Base-by-base conservation (phyloP, 2,797 vertebrate species). In the Echeneis naucrates region DNA sequence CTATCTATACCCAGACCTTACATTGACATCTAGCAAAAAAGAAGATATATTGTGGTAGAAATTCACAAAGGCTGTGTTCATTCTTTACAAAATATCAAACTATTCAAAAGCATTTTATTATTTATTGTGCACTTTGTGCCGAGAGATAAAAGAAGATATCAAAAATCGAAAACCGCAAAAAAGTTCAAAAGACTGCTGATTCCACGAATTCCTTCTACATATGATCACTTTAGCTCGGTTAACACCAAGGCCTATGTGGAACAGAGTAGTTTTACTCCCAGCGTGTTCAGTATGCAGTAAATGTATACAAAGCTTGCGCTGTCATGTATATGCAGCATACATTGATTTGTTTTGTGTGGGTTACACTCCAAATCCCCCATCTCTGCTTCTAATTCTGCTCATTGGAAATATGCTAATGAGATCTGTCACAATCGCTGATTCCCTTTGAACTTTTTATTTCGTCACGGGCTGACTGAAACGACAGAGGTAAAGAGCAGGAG, bases 321-420 rank as follows among this genome's bases (percentile, higher is more conserved):
- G 78, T 86, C 71, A 54, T 73, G 51, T 83, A 82, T 63, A 73
- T 73, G 62, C 67, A 72, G 75, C 55, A 61, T 54, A 90, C 93
- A 94, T 87, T 92, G 91, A 92, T 94, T 95, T 92, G 89, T 94
- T 95, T 94, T 93, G 89, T 90, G 65, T 75, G 81, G 77, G 78
- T 81, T 86, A 71, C 71, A 63, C 58, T 75, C 48, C 64, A 19
- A 60, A 67, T 70, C 63, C 55, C 81, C 73, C 74, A 70, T 76
- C 93, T 92, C 85, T 90, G 92, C 94, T 75, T 89, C 81, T 72
- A 90, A 88, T 85, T 77, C 93, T 92, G 91, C 94, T 96, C 95
- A 95, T 95, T 96, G 95, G 95, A 95, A 96, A 96, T 97, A 97
- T 97, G 97, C 94, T 96, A 98, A 97, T 96, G 92, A 94, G 85